Base-by-base conservation (phyloP, 2,888 invertebrate species). In the Drosophila mimica region DNA sequence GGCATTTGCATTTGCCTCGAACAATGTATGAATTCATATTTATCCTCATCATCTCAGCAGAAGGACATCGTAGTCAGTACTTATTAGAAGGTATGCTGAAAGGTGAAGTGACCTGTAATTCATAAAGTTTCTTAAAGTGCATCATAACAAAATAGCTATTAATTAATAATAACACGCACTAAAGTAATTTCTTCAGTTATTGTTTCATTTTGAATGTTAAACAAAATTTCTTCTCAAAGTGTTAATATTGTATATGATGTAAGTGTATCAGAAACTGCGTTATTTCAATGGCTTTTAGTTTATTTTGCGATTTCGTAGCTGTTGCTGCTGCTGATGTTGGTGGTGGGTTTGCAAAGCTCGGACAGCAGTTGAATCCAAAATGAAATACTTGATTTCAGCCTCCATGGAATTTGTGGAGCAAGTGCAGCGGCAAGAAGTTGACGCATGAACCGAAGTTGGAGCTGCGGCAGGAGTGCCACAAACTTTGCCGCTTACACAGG, bases 361-460 rank as follows among this genome's bases (percentile, higher is more conserved):
- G 85, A 85, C 85, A 85, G 90, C 85, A 85, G 85, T 87, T 89
- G 87, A 84, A 89, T 88, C 76, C 89, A 87, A 87, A 87, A 90
- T 90, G 89, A 87, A 87, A 87, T 89, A 88, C 82, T 90, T 87
- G 87, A 90, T 89, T 86, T 90, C 90, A 86, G 89, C 82, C 90
- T 90, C 89, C 68, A 72, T 76, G 90, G 86, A 83, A 87, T 86
- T 81, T 81, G 71, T 56, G 17, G 68, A 65, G 80, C 76, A 64
- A 79, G 68, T 72, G 88, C 81, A 83, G 72, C 72, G 65, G 70
- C 56, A 52, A 69, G 61, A 15, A 33, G 65, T 30, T 46, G 30
- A 40, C 36, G 70, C 63, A 68, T 62, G 36, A 70, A 66, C 48
- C 34, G 64, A 57, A 69, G 78, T 66, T 67, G 62, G 28, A 31